These are phyloP conservation scores for Helleia helle DNA, from an alignment of 2,888 invertebrate genomes.

Conservation along the genomic window DNA sequence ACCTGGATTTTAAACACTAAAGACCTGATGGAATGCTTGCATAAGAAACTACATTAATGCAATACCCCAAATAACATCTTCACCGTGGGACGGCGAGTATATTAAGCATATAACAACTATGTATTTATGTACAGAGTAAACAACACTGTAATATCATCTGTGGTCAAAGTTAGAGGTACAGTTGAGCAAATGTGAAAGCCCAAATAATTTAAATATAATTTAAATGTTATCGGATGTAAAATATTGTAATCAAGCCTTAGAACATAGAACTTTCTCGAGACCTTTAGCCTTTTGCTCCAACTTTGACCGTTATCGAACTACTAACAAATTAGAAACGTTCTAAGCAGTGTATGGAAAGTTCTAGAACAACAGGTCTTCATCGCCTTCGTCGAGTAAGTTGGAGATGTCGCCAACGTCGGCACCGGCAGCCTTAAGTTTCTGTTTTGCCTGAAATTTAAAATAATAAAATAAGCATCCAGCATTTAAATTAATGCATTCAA, in stretches of 20 bases:
- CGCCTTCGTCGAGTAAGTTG: slow-evolving; percentile 89
- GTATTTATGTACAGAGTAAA: slow-evolving; percentile 50
- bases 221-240: neutral
- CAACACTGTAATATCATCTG: slow-evolving; percentile 57
- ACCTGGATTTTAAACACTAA: slow-evolving; percentile 8
- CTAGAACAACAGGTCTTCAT: slow-evolving; percentile 93
- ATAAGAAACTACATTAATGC: slow-evolving; percentile 31
- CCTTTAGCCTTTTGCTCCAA: slow-evolving; percentile 17
- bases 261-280: neutral
- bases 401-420: slow-evolving; percentile 57
- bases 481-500: too few species aligned
- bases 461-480: too few species aligned
- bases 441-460: slow-evolving; percentile 38
- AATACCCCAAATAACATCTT: slow-evolving; percentile 19
- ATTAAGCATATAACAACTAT: slow-evolving; percentile 32
- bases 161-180: slow-evolving; percentile 33
- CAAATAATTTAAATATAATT: neutral
- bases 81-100: slow-evolving; percentile 25
- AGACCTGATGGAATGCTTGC: slow-evolving; percentile 61
- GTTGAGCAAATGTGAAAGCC: neutral
- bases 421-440: slow-evolving; percentile 28
- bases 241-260: neutral
- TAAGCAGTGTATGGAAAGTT: slow-evolving; percentile 7
- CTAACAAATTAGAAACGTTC: slow-evolving; percentile 14
- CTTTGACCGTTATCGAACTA: slow-evolving; percentile 22